Conservation (phyloP, 2,797 vertebrate species). For the Lepus townsendii region DNA sequence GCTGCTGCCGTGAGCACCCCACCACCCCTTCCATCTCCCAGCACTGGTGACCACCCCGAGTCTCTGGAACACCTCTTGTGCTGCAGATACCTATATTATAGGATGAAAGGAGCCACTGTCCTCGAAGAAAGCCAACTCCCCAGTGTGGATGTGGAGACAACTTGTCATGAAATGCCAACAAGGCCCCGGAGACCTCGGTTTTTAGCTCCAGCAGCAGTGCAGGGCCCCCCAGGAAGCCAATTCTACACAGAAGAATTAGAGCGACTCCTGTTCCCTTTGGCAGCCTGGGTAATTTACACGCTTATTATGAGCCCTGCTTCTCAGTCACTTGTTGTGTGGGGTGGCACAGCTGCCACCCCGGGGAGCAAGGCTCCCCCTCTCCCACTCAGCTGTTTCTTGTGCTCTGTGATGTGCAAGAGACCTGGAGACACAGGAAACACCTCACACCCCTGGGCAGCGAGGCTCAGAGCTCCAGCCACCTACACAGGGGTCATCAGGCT, state of each 20-base stretch:
- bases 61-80: neutral
- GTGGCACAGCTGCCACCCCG: neutral
- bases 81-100: neutral
- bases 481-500: slow-evolving; percentile 1
- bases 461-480: neutral
- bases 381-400: neutral
- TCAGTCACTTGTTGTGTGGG: neutral
- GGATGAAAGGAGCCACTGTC: neutral
- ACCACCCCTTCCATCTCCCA: neutral
- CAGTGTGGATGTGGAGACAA: neutral
- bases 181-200: neutral
- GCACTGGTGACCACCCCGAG: neutral
- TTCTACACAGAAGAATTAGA: neutral
- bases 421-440: neutral
- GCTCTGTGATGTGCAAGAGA: neutral
- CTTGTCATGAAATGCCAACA: slow-evolving; percentile 18
- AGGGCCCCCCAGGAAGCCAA: neutral
- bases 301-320: neutral
- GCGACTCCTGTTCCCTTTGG: neutral
- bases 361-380: neutral
- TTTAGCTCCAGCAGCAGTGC: neutral
- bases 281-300: neutral
- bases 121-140: neutral
- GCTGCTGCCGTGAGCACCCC: neutral
- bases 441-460: fast-evolving